These are phyloP conservation scores for Amphiura filiformis DNA, from an alignment of 35 echinoderm and acorn worm species.

Conservation along the genomic window DNA sequence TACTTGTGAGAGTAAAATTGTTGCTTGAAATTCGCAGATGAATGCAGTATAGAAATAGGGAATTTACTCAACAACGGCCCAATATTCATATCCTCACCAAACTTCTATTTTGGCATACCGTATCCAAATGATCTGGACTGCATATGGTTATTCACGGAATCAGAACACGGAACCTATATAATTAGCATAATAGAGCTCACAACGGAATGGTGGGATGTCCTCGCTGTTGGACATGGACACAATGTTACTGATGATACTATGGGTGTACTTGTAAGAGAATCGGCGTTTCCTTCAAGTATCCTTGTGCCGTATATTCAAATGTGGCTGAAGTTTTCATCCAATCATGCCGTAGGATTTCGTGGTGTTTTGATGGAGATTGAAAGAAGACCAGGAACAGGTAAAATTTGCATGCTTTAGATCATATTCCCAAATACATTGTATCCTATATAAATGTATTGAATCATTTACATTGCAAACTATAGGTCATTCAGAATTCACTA, in stretches of 20 bases:
- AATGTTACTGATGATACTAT: neutral
- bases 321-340: neutral
- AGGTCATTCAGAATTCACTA: too few species aligned
- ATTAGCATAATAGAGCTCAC: neutral
- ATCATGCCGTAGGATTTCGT: neutral
- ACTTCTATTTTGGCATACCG: neutral
- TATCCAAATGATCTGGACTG: neutral
- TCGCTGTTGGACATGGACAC: neutral
- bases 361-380: neutral
- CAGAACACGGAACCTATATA: neutral
- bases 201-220: neutral
- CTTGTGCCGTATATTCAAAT: neutral
- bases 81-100: neutral
- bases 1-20: too few species aligned
- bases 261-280: neutral
- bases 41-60: neutral
- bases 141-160: neutral
- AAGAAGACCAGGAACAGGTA: too few species aligned
- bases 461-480: too few species aligned
- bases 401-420: too few species aligned
- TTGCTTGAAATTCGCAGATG: too few species aligned
- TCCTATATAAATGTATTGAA: too few species aligned
- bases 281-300: neutral
- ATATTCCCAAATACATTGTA: too few species aligned
- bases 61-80: neutral